A percentile compares a stretch with the other conserved stretches of the same genome.
These are phyloP conservation scores for Columba livia DNA, from an alignment of 2,113 vertebrate species.

Conservation along the genomic window DNA sequence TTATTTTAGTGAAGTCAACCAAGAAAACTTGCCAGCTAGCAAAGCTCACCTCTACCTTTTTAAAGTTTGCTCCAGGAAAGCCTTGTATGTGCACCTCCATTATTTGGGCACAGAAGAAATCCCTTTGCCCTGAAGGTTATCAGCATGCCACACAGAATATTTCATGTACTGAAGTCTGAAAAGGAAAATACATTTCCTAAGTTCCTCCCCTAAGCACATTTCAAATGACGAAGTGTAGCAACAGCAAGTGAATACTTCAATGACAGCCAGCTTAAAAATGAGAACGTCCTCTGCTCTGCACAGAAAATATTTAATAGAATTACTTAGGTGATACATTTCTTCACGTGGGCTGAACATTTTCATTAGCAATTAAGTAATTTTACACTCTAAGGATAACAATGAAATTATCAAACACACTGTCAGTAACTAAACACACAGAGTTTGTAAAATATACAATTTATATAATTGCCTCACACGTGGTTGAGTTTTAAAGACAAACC, in stretches of 20 bases:
- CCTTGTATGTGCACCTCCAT: background rate
- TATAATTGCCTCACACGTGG: background rate
- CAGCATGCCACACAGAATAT: background rate
- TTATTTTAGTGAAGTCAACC: background rate
- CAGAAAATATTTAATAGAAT: background rate
- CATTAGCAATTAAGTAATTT: slow-evolving; percentile 18
- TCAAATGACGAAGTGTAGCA: background rate
- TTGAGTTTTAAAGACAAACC: background rate
- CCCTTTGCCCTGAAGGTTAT: background rate
- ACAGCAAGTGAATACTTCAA: background rate
- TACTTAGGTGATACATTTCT: background rate
- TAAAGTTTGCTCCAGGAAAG: background rate
- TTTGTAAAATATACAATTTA: background rate
- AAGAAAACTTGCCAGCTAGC: background rate
- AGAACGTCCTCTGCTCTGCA: background rate
- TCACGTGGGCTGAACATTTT: background rate
- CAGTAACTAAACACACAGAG: background rate
- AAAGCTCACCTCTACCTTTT: background rate
- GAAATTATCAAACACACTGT: background rate
- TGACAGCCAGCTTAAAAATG: background rate
- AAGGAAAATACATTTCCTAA: slow-evolving; percentile 17
- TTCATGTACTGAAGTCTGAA: background rate
- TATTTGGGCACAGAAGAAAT: background rate
- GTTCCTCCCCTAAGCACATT: background rate
- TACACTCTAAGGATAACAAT: background rate